Base-by-base conservation (phyloP, 2,797 vertebrate genomes). In the Pantherophis vulpinus region DNA sequence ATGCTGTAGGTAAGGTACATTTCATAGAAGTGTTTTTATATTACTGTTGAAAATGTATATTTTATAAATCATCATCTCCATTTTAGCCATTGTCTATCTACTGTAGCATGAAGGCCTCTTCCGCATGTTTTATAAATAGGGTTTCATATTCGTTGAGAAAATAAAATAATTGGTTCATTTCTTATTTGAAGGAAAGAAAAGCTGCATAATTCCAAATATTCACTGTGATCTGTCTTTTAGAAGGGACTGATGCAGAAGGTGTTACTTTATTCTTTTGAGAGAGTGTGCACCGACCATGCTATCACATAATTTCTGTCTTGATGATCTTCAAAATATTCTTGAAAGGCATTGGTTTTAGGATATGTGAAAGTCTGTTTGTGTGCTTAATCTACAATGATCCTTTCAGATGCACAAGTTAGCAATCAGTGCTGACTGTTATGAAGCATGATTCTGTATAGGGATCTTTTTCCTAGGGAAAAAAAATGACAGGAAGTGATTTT, bases 1-100 rank as follows among this genome's bases (percentile, higher is more conserved):
- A 94, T 99, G 99, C 97, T 99, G 99, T 98, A 98, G 99, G 99
- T 99, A 95, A 74, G 97, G 97, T 94, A 66, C 94, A 94, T 54
- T 93, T 66, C 86, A 58, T 2, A 14, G 18, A 11, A 32, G 0
- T 66, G 20, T 91, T 55, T 61, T 11, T 20, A 13, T 18, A 55
- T 87, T 42, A 14, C 1, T 18, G 9, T 58, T 83, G 37, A 79
- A 42, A 79, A 79, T 20, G 9, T 79, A 47, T 74, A 56, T 74
- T 74, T 56, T 32, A 37, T 74, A 56, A 74, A 27, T 66, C 61
- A n/a, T 63, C 61, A 29, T 66, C 10, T 13, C 13, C 12, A 66
- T 66, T 66, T 66, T 66, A 66, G 27, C 61, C 27, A 63, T 63
- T 63, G 10, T 29, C 61, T 29, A 13, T 29, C 61, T 4, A 63